Percentiles rank a stretch among this genome's conserved stretches.
These are phyloP conservation scores for Pangasius mekongensis DNA, from an alignment of 2,797 vertebrate genomes.

Conservation along the genomic window DNA sequence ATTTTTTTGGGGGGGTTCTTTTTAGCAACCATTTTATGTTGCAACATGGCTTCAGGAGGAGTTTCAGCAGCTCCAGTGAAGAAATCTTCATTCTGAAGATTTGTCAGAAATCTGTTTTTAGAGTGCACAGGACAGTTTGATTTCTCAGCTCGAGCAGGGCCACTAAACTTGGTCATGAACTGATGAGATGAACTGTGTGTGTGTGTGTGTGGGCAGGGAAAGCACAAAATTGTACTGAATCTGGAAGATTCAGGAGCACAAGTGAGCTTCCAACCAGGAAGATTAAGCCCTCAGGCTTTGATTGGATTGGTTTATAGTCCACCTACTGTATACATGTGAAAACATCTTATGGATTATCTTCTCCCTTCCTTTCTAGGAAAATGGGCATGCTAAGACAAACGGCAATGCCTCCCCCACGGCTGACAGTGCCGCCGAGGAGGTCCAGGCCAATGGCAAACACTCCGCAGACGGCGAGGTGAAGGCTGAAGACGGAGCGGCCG, in stretches of 20 bases:
- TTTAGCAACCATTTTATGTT: neutral
- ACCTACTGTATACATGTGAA: neutral
- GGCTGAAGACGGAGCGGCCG: constrained; percentile 64
- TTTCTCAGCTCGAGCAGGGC: too few relatives aligned
- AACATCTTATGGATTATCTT: neutral
- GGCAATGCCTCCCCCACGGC: constrained; percentile 89
- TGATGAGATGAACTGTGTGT: neutral
- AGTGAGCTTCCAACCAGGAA: neutral
- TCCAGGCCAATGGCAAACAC: constrained; percentile 77
- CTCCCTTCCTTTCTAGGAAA: constrained; percentile 77
- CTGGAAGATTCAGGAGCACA: too few relatives aligned
- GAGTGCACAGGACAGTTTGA: too few relatives aligned
- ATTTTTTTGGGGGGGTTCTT: neutral
- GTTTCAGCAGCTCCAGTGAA: neutral
- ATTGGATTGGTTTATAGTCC: neutral
- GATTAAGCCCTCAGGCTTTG: neutral
- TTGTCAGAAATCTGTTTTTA: neutral
- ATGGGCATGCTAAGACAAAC: constrained; percentile 93
- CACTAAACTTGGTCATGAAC: neutral
- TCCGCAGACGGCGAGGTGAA: constrained; percentile 74
- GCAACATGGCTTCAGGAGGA: neutral
- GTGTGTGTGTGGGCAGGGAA: neutral
- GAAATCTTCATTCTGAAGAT: neutral
- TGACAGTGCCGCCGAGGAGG: constrained; percentile 87
- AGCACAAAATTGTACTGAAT: neutral